Evolutionary conservation across 2,888 invertebrate genomes (phyloP), one percentile per base, ranked within the genome.

Genomic region (Byasa hedistus): DNA sequence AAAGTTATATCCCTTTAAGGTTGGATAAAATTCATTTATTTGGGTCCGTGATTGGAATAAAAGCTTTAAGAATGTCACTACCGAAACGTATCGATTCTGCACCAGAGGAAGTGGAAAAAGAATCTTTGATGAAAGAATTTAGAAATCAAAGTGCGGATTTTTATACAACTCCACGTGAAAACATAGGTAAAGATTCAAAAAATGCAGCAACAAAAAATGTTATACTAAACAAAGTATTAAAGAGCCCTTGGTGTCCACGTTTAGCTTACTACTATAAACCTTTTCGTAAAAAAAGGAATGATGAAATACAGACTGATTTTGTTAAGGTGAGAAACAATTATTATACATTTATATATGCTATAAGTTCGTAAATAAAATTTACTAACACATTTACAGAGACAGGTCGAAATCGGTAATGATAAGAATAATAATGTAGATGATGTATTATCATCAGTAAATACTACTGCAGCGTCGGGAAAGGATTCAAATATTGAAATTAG

Each of bases 171-270:
- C 21, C 15, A 2, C 32, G 44, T 23, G 56, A 61, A 5, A 24
- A 51, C 23, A 57, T 36, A 19, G 10, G 27, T 48, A 23, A 56
- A 2, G 24, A 48, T 60, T 21, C 5, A 12, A 44, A 23, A 44
- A 57, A 3, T 54, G 21, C 22, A 39, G 21, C 64, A 44, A 56
- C 70, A 69, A 80, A 74, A 73, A 81, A 75, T 66, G 82, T 84
- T 24, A 86, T 92, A 70, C 85, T 87, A 61, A 93, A 93, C 75
- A 86, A 91, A 73, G 92, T 93, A 22, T 75, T 93, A 72, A 92
- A 93, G n/a, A 92, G 88, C 75, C 94, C 94, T 17, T 94, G 94
- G 94, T 85, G 84, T 72, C 89, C 93, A 3, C 85, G 91, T 55
- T 76, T 81, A 58, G 86, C 90, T 17, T 77, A 77, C 60, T 80